phyloP scores from a whole-genome alignment of 37 sponge, comb jelly and placozoan species.

The Oscarella lobularis region DNA sequence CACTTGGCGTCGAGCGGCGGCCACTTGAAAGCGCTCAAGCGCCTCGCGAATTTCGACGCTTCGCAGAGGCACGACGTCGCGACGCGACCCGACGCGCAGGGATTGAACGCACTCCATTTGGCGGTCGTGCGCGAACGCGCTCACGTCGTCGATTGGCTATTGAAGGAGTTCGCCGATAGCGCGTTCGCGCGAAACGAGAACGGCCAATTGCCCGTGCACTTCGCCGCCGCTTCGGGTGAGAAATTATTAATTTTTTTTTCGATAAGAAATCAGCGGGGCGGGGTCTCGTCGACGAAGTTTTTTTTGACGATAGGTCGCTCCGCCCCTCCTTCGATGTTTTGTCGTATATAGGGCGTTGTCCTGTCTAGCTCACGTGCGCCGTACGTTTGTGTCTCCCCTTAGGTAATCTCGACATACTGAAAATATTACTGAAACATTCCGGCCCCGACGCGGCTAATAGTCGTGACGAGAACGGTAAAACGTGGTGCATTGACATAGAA shows the following conservation, averaged over 20 bases:
- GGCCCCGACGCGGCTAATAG: neutral
- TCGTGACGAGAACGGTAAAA: neutral
- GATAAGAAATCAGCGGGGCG: too few relatives aligned
- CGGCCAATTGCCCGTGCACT: neutral
- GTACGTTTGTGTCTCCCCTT: too few relatives aligned
- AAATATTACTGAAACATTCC: neutral
- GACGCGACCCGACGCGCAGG: neutral
- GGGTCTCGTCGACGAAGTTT: too few relatives aligned
- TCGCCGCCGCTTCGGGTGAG: neutral
- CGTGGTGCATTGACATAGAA: neutral
- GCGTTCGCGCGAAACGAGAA: neutral
- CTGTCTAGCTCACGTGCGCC: too few relatives aligned
- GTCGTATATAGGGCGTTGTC: too few relatives aligned
- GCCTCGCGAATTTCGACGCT: neutral
- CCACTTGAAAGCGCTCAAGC: neutral
- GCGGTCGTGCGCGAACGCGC: neutral
- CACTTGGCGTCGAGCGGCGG: slow-evolving; percentile 2
- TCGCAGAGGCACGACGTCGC: neutral
- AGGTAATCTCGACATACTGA: neutral
- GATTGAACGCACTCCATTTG: neutral
- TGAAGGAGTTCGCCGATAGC: neutral
- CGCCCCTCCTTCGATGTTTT: too few relatives aligned
- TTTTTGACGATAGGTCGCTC: too few relatives aligned
- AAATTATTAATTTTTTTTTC: too few relatives aligned
- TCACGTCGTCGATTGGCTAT: neutral